A percentile compares a stretch with the other conserved stretches of the same genome.
Evolutionary conservation across 2,888 invertebrate genomes (phyloP).

Genomic region (Pecten maximus): DNA sequence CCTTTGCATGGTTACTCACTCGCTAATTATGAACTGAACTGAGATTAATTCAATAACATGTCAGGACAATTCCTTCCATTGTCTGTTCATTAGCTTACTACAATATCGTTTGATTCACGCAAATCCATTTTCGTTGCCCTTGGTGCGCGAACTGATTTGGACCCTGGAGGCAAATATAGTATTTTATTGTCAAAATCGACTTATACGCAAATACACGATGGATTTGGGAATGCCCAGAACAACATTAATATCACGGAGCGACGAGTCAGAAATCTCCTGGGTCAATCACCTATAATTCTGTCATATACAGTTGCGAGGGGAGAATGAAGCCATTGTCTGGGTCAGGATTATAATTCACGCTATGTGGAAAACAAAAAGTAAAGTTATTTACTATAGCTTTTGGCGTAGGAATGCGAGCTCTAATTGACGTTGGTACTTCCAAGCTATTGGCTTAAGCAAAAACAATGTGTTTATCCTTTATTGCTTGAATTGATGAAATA

Average conservation of each 20-base stretch:
- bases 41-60: background rate
- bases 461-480: too few species aligned
- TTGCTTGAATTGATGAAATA: too few species aligned
- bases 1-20: background rate
- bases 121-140: background rate
- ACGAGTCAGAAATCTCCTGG: background rate
- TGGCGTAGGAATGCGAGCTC: background rate
- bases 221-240: background rate
- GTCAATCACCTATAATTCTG: background rate
- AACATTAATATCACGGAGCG: background rate
- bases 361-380: background rate
- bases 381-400: background rate
- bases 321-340: background rate
- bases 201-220: background rate
- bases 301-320: background rate
- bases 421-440: background rate
- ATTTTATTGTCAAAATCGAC: constrained; percentile 28
- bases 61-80: background rate
- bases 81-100: background rate
- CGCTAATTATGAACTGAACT: background rate
- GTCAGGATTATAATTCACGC: background rate
- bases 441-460: background rate
- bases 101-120: background rate
- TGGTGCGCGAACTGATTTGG: background rate
- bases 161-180: background rate